Base-by-base conservation (phyloP, 2,113 vertebrate species). In the Petromus typicus region DNA sequence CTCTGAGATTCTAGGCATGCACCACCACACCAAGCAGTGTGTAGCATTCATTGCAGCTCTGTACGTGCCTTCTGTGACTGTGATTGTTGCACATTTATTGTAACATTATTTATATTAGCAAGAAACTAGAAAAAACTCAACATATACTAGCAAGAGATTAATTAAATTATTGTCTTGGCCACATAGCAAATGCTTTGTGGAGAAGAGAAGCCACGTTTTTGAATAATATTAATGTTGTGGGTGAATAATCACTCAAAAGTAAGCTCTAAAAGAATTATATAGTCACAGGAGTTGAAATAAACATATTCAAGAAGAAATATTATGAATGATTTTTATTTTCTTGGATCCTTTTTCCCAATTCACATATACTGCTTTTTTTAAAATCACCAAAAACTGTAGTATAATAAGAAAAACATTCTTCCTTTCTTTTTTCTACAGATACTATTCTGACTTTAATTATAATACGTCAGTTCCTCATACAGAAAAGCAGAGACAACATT, bases 181-280 rank as follows among this genome's bases (percentile, higher is more conserved):
- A 12, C 32, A 20, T 7, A 63, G 25, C 32, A 79, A 89, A 2
- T 54, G 22, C 37, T 75, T 32, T 66, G 7, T 63, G 63, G 18
- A 69, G 92, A 82, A 59, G 10, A 64, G 59, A 91, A 91, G 37
- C 67, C 37, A 79, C 48, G 1, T 85, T 94, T 2, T 59, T 37
- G 5, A 81, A 67, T 25, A 51, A 63, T 48, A 7, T 86, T 71
- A 40, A 64, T 79, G 13, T 63, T 48, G 27, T 23, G 57, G 40
- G 51, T 10, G n/a, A 67, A 45, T 7, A 45, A 7, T 63, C 57
- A 27, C 17, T 94, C 14, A 75, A 92, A 92, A 61, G 0, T 45
- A 43, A 5, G 1, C 48, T 94, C 64, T 23, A 97, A 85, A 91
- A 66, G 22, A 94, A 67, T 81, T 89, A 1, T 59, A 56, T 71